These are phyloP conservation scores for Euphonia xanthogaster DNA, from an alignment of 2,797 vertebrate genomes.

Conservation along the genomic window DNA sequence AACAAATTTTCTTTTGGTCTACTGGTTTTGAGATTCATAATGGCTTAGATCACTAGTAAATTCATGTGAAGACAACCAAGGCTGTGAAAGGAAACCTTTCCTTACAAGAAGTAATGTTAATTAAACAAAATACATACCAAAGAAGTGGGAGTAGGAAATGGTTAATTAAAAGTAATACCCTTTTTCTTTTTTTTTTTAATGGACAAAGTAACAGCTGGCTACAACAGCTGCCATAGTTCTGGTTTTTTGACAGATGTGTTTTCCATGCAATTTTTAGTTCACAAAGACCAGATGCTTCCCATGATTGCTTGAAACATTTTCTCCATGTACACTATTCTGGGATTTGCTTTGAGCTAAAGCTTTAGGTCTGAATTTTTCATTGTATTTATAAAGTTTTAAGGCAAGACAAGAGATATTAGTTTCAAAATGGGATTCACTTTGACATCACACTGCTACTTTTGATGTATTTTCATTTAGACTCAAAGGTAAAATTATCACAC, in stretches of 20 bases:
- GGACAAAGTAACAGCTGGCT: neutral
- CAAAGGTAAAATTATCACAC: neutral
- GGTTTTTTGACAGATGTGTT: constrained; percentile 4
- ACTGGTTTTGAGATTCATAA: neutral
- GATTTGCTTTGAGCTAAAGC: neutral
- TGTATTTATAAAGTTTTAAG: neutral
- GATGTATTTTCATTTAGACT: neutral
- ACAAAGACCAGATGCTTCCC: constrained; percentile 2
- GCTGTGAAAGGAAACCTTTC: neutral
- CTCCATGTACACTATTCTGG: neutral
- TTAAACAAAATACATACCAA: neutral
- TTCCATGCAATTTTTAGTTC: constrained; percentile 5
- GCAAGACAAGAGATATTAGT: neutral
- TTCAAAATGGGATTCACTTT: neutral
- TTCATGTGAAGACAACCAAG: neutral
- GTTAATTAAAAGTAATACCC: neutral
- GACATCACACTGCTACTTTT: neutral
- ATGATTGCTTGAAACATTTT: neutral
- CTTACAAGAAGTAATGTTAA: neutral
- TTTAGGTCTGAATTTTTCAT: neutral
- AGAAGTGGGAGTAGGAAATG: neutral
- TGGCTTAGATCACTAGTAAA: neutral
- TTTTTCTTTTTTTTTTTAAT: neutral
- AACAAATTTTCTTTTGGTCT: neutral
- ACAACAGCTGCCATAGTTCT: neutral